phyloP scores from a whole-genome alignment of 2,797 vertebrate genomes.

The Poecilia velifera region DNA sequence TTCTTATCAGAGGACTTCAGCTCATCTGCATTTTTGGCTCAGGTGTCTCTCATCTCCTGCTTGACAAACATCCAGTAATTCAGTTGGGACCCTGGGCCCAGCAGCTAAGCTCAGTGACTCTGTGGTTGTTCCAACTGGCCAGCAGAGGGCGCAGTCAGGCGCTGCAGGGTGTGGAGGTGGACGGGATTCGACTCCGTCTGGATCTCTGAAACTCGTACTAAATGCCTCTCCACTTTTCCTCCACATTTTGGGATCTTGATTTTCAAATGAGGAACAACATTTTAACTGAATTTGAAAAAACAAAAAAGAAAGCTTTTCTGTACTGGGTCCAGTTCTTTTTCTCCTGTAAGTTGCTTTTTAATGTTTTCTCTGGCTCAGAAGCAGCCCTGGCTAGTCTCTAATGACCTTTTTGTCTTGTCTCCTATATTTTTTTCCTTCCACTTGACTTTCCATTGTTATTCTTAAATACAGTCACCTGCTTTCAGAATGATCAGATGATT shows the following conservation, averaged over 20 bases:
- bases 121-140: background rate
- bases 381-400: background rate
- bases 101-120: background rate
- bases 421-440: background rate
- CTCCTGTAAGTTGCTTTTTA: background rate
- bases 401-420: background rate
- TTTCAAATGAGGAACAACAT: background rate
- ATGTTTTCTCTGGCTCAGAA: background rate
- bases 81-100: background rate
- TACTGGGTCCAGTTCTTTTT: background rate
- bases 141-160: background rate
- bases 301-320: background rate
- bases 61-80: background rate
- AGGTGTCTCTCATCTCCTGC: background rate
- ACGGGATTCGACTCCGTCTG: background rate
- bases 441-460: background rate
- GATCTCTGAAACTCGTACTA: background rate
- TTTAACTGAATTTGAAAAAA: background rate
- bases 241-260: background rate
- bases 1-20: background rate
- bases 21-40: background rate
- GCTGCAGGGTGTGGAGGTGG: background rate
- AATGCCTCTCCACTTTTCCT: background rate
- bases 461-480: background rate
- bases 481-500: background rate